phyloP scores from a whole-genome alignment of 2,888 invertebrate species.

The Perizoma flavofasciatum region DNA sequence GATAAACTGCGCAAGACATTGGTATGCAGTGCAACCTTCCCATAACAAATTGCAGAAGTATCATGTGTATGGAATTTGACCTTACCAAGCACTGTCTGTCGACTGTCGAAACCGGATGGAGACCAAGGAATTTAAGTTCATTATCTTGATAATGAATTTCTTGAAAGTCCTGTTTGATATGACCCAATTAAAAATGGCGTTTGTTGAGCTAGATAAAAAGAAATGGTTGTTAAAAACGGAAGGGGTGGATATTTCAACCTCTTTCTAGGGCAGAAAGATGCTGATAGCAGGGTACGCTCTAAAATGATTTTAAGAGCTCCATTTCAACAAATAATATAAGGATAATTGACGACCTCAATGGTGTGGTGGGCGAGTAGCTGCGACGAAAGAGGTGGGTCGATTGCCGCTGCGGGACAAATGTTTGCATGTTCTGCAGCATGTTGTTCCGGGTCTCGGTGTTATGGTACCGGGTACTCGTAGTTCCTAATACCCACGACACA shows the following conservation, averaged over 20 bases:
- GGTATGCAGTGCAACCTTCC: slow-evolving; percentile 33
- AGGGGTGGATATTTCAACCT: slow-evolving; percentile 4
- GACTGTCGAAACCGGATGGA: slow-evolving; percentile 36
- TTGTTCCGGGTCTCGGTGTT: too few species aligned
- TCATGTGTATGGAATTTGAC: slow-evolving; percentile 40
- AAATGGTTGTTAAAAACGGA: slow-evolving; percentile 1
- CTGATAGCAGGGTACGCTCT: slow-evolving; percentile 1
- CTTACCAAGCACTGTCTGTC: slow-evolving; percentile 33
- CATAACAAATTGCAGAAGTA: slow-evolving; percentile 29
- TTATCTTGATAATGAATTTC: too few species aligned
- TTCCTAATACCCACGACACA: too few species aligned
- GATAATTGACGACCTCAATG: too few species aligned
- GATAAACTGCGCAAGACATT: slow-evolving; percentile 19
- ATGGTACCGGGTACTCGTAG: too few species aligned
- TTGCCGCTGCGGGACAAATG: too few species aligned
- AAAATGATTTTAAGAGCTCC: too few species aligned
- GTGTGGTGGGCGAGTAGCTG: too few species aligned
- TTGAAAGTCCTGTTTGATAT: slow-evolving; percentile 14
- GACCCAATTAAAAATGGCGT: slow-evolving; percentile 17
- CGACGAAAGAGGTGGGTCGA: too few species aligned
- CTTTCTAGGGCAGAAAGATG: slow-evolving; percentile 3
- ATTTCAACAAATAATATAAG: too few species aligned
- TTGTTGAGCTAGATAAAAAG: slow-evolving; percentile 2
- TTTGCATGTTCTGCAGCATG: too few species aligned
- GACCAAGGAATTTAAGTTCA: slow-evolving; percentile 28